Evolutionary conservation across 2,113 vertebrate species (phyloP).

Genomic region (Cariama cristata): DNA sequence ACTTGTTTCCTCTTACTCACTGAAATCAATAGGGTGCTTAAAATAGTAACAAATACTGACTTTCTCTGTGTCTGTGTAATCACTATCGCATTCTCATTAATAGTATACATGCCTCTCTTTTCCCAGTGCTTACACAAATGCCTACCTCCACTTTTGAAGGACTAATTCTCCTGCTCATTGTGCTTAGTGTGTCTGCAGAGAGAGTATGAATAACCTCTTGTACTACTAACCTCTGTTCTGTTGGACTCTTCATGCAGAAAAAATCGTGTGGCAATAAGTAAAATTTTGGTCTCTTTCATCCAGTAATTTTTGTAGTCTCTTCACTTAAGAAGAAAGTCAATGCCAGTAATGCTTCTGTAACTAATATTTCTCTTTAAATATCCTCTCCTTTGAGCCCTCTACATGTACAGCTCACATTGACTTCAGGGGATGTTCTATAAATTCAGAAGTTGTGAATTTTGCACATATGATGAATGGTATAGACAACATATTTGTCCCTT

Average conservation of each 20-base stretch:
- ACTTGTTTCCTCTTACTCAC: background rate
- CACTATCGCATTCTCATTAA: background rate
- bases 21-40: background rate
- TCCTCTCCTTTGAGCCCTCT: background rate
- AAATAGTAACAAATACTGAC: background rate
- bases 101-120: background rate
- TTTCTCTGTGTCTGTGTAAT: background rate
- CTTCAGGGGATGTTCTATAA: background rate
- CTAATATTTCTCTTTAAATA: background rate
- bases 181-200: background rate
- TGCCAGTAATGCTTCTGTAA: background rate
- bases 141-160: background rate
- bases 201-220: background rate
- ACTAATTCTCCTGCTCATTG: background rate
- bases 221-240: background rate
- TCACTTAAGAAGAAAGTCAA: background rate
- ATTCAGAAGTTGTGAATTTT: background rate
- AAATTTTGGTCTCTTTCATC: background rate
- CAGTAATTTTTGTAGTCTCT: background rate
- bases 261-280: background rate
- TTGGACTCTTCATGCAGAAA: background rate
- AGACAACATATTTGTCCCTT: background rate
- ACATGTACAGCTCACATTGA: background rate
- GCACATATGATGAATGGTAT: background rate
- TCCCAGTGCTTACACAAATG: background rate